Base-by-base conservation (phyloP, 2,797 vertebrate species). In the Margarornis squamiger region DNA sequence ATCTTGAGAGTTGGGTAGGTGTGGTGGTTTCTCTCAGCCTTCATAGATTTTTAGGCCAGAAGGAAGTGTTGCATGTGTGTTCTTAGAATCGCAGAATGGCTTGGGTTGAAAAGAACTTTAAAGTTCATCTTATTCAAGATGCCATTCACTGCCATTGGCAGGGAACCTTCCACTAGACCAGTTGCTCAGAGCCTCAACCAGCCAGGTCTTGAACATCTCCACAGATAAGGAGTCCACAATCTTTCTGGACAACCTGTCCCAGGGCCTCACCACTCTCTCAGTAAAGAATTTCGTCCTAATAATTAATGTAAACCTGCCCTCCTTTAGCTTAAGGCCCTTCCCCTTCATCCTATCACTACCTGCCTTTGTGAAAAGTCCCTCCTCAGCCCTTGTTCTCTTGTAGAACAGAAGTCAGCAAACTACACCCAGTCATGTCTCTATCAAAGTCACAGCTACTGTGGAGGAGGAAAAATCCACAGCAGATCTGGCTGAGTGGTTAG, bases 41-140 rank as follows among this genome's bases (percentile, higher is more conserved):
- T 36, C 17, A 10, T 1, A 36, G 26, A 39, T 21, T 82, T 74
- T 79, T 24, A 49, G 59, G 21, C 21, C 62, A 59, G 39, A 62
- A 85, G 3, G 27, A 86, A 63, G 8, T 39, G 18, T 21, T 9
- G 5, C 26, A 84, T 32, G 15, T 8, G 0, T 23, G 23, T 49
- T 70, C 55, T 48, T 8, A 16, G 36, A 62, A 70, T 75, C 48
- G 55, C 5, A 17, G 49, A 70, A 58, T 27, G n/a, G 11, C n/a
- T 51, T 70, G 57, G 27, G 9, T 57, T 51, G 14, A 38, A 76
- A 70, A 9, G 3, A 3, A 27, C 11, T 5, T 10, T 12, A 63
- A 57, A 49, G 19, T 20, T 57, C 7, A 18, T 18, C 16, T 38
- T 0, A 0, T n/a, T n/a, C n/a, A n/a, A n/a, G n/a, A n/a, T n/a